Evolutionary conservation across 2,888 invertebrate species (phyloP), one percentile per base, ranked within the genome.

Genomic region (Yponomeuta sedellus): DNA sequence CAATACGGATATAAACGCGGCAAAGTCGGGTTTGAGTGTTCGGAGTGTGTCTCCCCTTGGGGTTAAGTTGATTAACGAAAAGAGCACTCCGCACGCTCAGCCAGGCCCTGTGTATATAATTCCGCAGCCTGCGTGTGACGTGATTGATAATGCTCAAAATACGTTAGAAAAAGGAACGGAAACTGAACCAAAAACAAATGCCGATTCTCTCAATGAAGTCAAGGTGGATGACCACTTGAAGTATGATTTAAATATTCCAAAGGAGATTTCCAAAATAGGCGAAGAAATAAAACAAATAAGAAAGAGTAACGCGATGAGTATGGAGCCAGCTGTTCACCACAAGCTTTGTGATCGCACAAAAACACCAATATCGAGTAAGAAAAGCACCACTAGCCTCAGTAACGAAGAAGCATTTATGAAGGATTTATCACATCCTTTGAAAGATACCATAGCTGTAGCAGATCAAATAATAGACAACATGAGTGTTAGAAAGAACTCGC

Each of bases 301-400:
- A 68, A 81, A 80, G 64, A 82, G 74, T 70, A 81, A 78, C 69
- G 78, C 77, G 40, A 74, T 85, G 64, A 80, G 74, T 68, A 84
- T 88, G 81, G 90, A 91, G 72, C 90, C 90, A 12, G 75, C 93
- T 58, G 91, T 93, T 0, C 94, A 94, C 77, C 94, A 94, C 73
- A 91, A 93, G 66, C 82, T 94, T 19, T 94, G 94, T 75, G 94
- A 94, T 74, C 83, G 89, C 61, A 89, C 90, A 44, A 87, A 85
- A 73, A 83, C 82, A 69, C 84, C 89, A 0, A 77, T 87, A 66
- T 87, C 89, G 34, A 90, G 91, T 68, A 89, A 83, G 73, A 89
- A 88, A 74, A 88, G 88, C 71, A 78, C 79, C 69, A 82, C 80
- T 52, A 89, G 88, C 69, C 74, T 77, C 64, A 80, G 71, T 11